Evolutionary conservation across 1,140 invertebrate species (phyloP), one percentile per base, ranked within the genome.

Genomic region (Lordiphosa clarofinis): DNA sequence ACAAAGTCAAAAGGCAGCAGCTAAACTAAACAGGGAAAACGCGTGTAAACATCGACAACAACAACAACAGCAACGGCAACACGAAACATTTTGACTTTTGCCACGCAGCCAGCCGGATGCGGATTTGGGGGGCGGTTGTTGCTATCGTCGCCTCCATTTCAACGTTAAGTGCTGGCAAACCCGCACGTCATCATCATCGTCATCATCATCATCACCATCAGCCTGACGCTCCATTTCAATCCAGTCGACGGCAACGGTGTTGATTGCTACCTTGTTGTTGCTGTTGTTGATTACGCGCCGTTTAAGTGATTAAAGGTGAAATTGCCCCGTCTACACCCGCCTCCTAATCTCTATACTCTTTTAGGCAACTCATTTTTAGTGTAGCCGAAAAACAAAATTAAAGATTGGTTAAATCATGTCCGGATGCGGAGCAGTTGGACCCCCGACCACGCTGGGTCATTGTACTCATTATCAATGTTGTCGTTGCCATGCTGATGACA

Each of bases 291-390:
- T 81, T 81, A 81, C 72, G 68, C 67, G 72, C 56, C 78, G 65
- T 82, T 82, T 84, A 82, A 76, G 78, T 82, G 76, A 82, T 82
- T 82, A 82, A 82, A 84, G 76, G 76, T 82, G 73, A 82, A 76
- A 82, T 56, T 49, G 72, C 69, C 70, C n/a, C n/a, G n/a, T n/a
- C 42, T 21, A 48, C 31, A 35, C 31, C 37, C 28, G n/a, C 24
- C 24, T 13, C 33, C 8, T 6, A 47, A 9, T 12, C 47, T 8
- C 28, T 37, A 48, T 49, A 10, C 12, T 47, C 37, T 46, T 67
- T 65, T 66, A 50, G 64, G 53, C 63, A 59, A 24, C 56, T 42
- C 46, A 37, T 50, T 35, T 52, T 52, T 42, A 50, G 55, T 67
- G 47, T 13, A 68, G 64, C 44, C 52, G 63, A 19, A 64, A 54